Evolutionary conservation across 1,140 invertebrate species (phyloP).

Genomic region (Plectus sambesii): DNA sequence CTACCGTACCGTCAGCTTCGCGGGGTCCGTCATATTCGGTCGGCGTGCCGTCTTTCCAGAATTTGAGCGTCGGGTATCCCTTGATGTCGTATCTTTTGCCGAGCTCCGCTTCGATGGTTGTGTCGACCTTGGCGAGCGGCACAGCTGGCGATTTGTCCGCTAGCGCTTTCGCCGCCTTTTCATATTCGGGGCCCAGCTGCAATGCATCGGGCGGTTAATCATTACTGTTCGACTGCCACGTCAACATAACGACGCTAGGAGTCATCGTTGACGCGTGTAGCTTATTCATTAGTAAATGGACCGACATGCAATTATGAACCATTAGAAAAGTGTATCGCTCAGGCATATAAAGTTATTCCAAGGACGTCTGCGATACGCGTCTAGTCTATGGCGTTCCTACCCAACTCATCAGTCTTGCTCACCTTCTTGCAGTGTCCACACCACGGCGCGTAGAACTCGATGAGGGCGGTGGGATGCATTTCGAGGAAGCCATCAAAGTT

Average conservation of each 20-base stretch:
- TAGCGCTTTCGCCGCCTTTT: conserved; percentile 74
- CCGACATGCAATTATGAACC: no score
- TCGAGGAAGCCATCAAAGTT: conserved; percentile 32
- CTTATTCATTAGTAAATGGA: no score
- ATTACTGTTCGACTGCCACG: no score
- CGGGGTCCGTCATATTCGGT: conserved; percentile 43
- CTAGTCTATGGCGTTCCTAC: no score
- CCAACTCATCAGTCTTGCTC: no score
- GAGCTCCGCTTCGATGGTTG: conserved; percentile 39
- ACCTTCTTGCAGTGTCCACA: conserved; percentile 44
- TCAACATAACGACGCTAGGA: no score
- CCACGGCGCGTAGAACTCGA: conserved; percentile 40
- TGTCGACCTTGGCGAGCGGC: conserved; percentile 56
- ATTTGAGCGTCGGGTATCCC: conserved; percentile 46
- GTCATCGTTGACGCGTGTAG: no score
- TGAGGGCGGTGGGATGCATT: conserved; percentile 24
- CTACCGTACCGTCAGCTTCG: conserved; percentile 33
- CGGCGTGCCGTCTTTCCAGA: conserved; percentile 37
- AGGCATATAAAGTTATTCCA: no score
- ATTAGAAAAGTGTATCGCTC: no score
- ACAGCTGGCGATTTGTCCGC: conserved; percentile 64
- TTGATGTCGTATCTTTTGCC: conserved; percentile 40
- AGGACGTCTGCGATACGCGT: no score
- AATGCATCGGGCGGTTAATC: no score
- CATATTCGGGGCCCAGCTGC: conserved; percentile 89